Base-by-base conservation (phyloP, 1,140 invertebrate species). In the Leptopilina clavipes region DNA sequence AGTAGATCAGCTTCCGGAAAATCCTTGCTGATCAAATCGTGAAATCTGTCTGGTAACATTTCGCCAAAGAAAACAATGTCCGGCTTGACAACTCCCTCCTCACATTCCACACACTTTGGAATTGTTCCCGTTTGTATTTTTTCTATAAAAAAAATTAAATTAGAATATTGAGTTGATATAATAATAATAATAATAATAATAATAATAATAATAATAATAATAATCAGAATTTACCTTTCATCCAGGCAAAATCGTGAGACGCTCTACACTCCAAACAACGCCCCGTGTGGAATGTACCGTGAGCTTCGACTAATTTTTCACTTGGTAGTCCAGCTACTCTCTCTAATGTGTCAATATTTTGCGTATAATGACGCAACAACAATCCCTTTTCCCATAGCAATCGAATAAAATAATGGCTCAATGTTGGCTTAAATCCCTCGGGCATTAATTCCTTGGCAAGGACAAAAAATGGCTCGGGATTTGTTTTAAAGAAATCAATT, bases 51-150 rank as follows among this genome's bases (percentile, higher is more conserved):
- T 0, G 97, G 97, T 44, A 99, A 91, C 86, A 92, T 93, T 92
- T 99, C 97, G 19, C 97, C 97, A 91, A 98, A 98, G 89, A 98
- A 98, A 1, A 98, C 94, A 86, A 98, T 97, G 86, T 98, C 97
- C 37, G 97, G 97, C 88, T 98, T 98, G 0, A 98, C 95, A 37
- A 97, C 88, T 9, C 94, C 94, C 25, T 93, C 92, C 71, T 93
- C 92, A 78, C 94, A 95, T 85, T 92, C 74, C 84, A 93, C 89
- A 86, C 97, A 98, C 78, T 92, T 94, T 43, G 97, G 97, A 74
- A 97, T 91, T 65, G 91, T 86, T 82, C 94, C 94, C 14, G 92
- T 86, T 77, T 95, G 94, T 81, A 97, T 96, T 88, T 93, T 92
- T 75, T 94, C 94, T 96, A 43, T 83, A 84, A 76, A 71, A 78